Evolutionary conservation across 2,113 vertebrate species (phyloP), one percentile per base, ranked within the genome.

Genomic region (Neoarius graeffei): DNA sequence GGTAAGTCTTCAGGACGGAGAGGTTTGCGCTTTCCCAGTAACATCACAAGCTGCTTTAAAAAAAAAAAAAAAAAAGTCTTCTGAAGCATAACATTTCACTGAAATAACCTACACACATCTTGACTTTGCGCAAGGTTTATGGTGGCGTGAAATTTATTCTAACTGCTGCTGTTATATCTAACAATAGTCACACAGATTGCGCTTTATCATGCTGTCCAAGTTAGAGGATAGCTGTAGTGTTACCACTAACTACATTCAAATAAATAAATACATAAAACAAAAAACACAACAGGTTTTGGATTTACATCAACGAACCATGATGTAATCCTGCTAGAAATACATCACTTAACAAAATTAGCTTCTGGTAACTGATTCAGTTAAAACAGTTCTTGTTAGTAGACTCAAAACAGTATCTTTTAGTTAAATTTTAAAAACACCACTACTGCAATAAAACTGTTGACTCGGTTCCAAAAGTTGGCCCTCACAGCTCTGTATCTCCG

Each of bases 401-500:
- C 80, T 82, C 30, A 60, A 81, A 81, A 81, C 56, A 81, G 80
- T 62, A 59, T 82, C 19, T 20, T 62, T 62, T 2, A 62, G n/a
- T 85, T 23, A 48, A 76, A 76, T 74, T 42, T 27, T 17, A 20
- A 77, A 85, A 85, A 74, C 25, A 60, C 25, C 23, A 62, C 52
- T 25, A 17, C 23, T 19, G 20, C 48, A 30, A 48, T 20, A 64
- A 27, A 81, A 59, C 1, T 19, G 62, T 57, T 84, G 73, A 89
- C 83, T 89, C 86, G 83, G 60, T 60, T 91, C 50, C 60, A 69
- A 87, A 79, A 88, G 77, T 84, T 20, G 35, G 86, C 86, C 89
- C 97, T 99, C 95, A 99, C 98, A 99, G 96, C 93, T 99, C 98
- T 7, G 97, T 98, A 94, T 99, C 98, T 88, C 97, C 98, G 2